Conservation (phyloP, 2,113 vertebrate species). For the Phocoena phocoena region DNA sequence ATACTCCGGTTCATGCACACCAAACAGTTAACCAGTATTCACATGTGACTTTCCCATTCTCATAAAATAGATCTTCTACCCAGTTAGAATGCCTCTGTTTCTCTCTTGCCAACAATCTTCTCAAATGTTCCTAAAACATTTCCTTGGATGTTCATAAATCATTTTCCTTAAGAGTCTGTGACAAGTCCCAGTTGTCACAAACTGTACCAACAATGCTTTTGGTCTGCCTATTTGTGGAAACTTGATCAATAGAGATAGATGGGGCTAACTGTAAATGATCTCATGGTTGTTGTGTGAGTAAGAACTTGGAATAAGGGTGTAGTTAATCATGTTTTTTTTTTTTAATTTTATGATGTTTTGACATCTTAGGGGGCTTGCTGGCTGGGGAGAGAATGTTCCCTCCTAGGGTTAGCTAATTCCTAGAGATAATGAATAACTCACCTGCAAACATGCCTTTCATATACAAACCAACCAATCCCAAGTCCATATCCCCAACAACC, state of each 20-base stretch:
- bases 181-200: neutral
- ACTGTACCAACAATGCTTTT: neutral
- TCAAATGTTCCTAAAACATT: neutral
- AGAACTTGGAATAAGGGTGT: neutral
- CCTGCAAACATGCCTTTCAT: neutral
- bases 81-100: neutral
- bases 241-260: neutral
- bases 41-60: neutral
- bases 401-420: neutral
- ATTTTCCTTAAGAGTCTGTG: neutral
- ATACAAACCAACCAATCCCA: neutral
- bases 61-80: neutral
- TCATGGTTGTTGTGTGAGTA: neutral
- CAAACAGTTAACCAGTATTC: neutral
- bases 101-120: neutral
- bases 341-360: neutral
- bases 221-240: neutral
- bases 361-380: neutral
- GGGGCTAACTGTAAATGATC: neutral
- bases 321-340: neutral
- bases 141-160: neutral
- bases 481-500: neutral
- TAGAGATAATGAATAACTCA: neutral
- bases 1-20: neutral
- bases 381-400: neutral